phyloP scores from a whole-genome alignment of 2,888 invertebrate genomes.

The Oxytorus armatus region DNA sequence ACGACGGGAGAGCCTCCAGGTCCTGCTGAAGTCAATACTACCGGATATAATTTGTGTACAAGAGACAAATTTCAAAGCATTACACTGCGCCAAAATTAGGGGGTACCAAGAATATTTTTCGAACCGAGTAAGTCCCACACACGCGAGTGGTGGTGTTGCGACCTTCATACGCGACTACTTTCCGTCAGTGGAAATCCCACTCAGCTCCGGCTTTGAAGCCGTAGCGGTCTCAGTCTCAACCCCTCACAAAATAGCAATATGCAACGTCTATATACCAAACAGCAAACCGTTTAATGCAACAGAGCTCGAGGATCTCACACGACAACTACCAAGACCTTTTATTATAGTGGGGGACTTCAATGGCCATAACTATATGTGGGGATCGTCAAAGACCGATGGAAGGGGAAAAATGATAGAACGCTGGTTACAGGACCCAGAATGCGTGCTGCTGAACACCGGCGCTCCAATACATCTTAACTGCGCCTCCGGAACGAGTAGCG shows the following conservation, averaged over 20 bases:
- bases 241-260: constrained; percentile 54
- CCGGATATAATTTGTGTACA: constrained; percentile 61
- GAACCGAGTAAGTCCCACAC: neutral
- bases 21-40: constrained; percentile 28
- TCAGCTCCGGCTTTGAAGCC: neutral
- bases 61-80: constrained; percentile 63
- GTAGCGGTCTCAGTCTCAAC: constrained; percentile 17
- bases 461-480: constrained; percentile 65
- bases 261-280: constrained; percentile 23
- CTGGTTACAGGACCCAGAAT: constrained; percentile 56
- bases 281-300: too few relatives aligned
- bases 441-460: constrained; percentile 54
- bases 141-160: constrained; percentile 56
- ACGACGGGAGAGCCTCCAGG: constrained; percentile 24
- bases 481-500: constrained; percentile 55
- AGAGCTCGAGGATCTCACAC: too few relatives aligned
- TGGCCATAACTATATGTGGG: constrained; percentile 47
- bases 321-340: too few relatives aligned
- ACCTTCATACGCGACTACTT: constrained; percentile 27
- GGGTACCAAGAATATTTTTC: constrained; percentile 25
- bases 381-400: constrained; percentile 58
- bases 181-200: neutral
- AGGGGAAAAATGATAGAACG: constrained; percentile 67
- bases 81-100: constrained; percentile 26
- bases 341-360: too few relatives aligned